Evolutionary conservation across 2,888 invertebrate species (phyloP), one percentile per base, ranked within the genome.

Genomic region (Paralinhomoeus sp.): DNA sequence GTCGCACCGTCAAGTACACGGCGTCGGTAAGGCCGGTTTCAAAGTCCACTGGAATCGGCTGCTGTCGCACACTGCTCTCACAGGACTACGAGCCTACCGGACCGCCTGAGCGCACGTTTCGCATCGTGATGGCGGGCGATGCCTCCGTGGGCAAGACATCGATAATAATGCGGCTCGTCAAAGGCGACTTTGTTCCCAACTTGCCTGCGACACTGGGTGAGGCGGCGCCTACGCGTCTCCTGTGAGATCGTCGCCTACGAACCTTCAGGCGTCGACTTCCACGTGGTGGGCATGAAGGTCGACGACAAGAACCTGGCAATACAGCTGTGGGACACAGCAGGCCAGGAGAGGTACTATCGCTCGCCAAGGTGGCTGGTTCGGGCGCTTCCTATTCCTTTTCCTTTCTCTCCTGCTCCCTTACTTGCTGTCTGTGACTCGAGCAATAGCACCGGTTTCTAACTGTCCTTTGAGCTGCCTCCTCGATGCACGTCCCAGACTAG

Each of bases 131-230:
- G 50, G 72, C 72, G 17, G 73, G 73, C 0, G 73, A 74, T 54
- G 72, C 73, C 1, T 71, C 72, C 2, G 73, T 73, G 1, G 73
- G 74, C 9, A 74, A 74, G 57, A 70, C 72, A 9, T 70, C 71
- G 46, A 71, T 73, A 51, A 73, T 73, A 44, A 67, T 71, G 59
- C 58, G 73, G 27, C 64, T 73, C 36, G 70, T 71, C 55, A 71
- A 71, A 56, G 71, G 71, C 17, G 64, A 66, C 43, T 74, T 72
- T 55, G 63, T 67, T 20, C 61, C 64, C 27, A 68, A 69, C 51
- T 62, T 72, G 38, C 71, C 69, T 47, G 71, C 73, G 3, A 74
- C 73, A 1, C 58, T 73, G 44, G 73, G 72, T 71, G 56, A 5
- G 12, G 5, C 12, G 27, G 7, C 12, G 5, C 27, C 5, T 12